Conservation (phyloP, 1,140 invertebrate genomes). For the Anagrus nilaparvatae region DNA sequence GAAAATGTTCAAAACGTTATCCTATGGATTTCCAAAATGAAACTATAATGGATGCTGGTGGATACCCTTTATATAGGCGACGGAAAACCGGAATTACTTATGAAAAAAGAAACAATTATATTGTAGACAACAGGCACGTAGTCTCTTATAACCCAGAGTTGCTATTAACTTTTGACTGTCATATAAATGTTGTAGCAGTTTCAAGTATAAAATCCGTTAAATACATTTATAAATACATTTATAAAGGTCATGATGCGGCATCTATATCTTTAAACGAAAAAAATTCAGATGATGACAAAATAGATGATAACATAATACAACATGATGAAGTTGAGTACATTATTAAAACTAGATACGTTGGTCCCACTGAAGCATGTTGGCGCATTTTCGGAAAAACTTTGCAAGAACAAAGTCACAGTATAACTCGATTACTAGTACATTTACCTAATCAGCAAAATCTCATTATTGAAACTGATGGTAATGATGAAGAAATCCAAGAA, state of each 20-base stretch:
- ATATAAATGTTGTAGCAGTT: conserved; percentile 11
- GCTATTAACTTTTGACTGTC: conserved; percentile 9
- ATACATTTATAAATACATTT: conserved; percentile 10
- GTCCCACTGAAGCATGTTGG: conserved; percentile 5
- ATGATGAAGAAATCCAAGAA: too few species aligned
- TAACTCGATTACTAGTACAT: conserved; percentile 5
- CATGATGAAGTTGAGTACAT: conserved; percentile 6
- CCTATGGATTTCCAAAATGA: conserved; percentile 24
- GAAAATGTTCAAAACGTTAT: conserved; percentile 32
- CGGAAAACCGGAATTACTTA: conserved; percentile 11
- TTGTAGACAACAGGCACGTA: conserved; percentile 24
- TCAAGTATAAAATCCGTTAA: conserved; percentile 11
- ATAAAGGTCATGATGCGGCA: conserved; percentile 12
- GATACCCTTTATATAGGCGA: conserved; percentile 20
- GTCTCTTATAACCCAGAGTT: conserved; percentile 18
- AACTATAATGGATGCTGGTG: conserved; percentile 26
- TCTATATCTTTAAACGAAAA: too few species aligned
- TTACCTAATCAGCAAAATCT: conserved; percentile 3
- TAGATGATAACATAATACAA: not conserved
- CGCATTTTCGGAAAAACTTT: conserved; percentile 1
- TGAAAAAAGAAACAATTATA: not conserved
- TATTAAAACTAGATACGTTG: conserved; percentile 8
- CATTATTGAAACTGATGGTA: too few species aligned
- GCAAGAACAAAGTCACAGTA: conserved; percentile 5
- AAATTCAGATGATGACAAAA: conserved; percentile 4